Conservation (phyloP, 2,113 vertebrate species). For the Tachysurus vachellii region DNA sequence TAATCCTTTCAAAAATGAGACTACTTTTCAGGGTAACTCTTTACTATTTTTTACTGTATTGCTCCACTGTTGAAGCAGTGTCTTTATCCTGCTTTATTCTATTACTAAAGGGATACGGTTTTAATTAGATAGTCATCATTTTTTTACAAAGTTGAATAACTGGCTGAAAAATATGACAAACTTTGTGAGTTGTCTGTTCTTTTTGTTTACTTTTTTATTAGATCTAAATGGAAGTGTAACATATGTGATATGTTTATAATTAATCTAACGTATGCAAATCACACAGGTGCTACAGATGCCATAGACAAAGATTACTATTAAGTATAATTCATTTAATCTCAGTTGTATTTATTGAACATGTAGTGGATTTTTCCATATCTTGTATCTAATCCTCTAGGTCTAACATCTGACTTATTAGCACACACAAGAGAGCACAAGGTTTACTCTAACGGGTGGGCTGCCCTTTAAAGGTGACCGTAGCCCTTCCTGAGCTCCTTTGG, state of each 20-base stretch:
- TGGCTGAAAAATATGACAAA: not conserved
- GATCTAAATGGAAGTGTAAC: not conserved
- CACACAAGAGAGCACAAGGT: not conserved
- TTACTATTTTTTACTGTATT: not conserved
- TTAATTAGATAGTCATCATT: not conserved
- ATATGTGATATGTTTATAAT: not conserved
- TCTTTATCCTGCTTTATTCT: not conserved
- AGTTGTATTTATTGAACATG: not conserved
- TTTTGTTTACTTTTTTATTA: not conserved
- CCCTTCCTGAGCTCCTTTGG: constrained; percentile 16
- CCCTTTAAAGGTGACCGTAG: constrained; percentile 32
- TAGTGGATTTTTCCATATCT: not conserved
- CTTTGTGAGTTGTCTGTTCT: not conserved
- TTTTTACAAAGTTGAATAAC: not conserved
- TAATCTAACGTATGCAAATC: not conserved
- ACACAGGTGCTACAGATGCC: not conserved
- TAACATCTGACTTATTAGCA: not conserved
- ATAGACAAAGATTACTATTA: not conserved
- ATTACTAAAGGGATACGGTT: not conserved
- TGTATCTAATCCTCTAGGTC: not conserved
- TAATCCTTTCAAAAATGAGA: not conserved
- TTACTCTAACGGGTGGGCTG: not conserved
- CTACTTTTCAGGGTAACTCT: not conserved
- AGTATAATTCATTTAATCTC: too few species aligned
- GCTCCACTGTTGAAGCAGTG: not conserved